These are phyloP conservation scores for Pogonus chalceus DNA, from an alignment of 1,140 invertebrate genomes.

Conservation along the genomic window DNA sequence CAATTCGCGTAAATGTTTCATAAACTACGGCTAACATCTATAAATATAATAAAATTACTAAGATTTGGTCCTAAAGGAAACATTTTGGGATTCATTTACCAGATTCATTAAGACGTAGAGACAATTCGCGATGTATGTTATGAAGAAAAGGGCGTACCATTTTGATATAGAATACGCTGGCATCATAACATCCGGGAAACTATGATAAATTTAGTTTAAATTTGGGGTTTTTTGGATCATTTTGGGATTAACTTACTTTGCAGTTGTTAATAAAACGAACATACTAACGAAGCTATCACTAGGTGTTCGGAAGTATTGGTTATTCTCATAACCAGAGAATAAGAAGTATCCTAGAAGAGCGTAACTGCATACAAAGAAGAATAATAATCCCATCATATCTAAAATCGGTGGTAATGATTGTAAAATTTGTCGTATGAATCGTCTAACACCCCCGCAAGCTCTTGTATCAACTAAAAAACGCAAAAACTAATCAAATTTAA, in stretches of 20 bases:
- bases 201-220: conserved; percentile 34
- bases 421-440: conserved; percentile 65
- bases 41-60: conserved; percentile 12
- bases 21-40: conserved; percentile 85
- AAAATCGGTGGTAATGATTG: conserved; percentile 81
- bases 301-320: conserved; percentile 68
- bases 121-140: conserved; percentile 71
- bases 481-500: no score
- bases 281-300: conserved; percentile 79
- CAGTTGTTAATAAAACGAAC: conserved; percentile 82
- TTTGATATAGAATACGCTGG: conserved; percentile 69
- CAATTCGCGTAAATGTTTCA: conserved; percentile 78
- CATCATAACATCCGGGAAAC: conserved; percentile 92
- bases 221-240: conserved; percentile 6
- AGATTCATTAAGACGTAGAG: conserved; percentile 87
- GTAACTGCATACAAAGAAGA: conserved; percentile 82
- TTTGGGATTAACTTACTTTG: conserved; percentile 81
- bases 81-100: conserved; percentile 38
- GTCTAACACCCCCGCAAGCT: conserved; percentile 63
- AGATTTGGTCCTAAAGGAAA: neutral
- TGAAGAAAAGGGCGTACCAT: conserved; percentile 80
- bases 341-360: conserved; percentile 71
- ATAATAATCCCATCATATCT: conserved; percentile 74
- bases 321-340: conserved; percentile 60
- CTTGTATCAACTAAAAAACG: conserved; percentile 79